Conservation (phyloP, 2,888 invertebrate genomes). For the Heteropelma amictum region DNA sequence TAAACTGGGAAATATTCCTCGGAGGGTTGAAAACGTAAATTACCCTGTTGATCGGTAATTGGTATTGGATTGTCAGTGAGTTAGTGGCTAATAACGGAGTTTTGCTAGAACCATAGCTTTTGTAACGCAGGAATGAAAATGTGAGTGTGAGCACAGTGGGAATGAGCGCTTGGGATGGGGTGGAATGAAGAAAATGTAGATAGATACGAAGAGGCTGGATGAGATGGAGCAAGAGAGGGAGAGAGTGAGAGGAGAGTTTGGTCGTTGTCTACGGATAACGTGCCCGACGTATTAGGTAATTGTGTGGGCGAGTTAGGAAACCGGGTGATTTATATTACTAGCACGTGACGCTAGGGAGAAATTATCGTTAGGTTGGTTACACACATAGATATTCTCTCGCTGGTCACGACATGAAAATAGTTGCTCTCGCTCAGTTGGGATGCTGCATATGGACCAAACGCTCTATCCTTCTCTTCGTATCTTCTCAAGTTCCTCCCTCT, state of each 20-base stretch:
- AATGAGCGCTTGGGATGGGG: constrained; percentile 10
- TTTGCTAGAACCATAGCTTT: constrained; percentile 40
- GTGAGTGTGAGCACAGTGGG: constrained; percentile 28
- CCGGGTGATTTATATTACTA: constrained; percentile 74
- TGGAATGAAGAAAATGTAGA: constrained; percentile 38
- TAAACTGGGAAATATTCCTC: constrained; percentile 14
- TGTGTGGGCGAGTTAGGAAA: constrained; percentile 66
- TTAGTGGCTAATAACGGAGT: constrained; percentile 59
- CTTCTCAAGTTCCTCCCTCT: constrained; percentile 1
- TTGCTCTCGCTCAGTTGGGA: constrained; percentile 6
- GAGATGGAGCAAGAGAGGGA: constrained; percentile 42
- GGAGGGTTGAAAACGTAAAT: constrained; percentile 27
- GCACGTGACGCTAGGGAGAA: constrained; percentile 73
- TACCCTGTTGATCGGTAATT: constrained; percentile 64
- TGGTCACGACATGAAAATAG: constrained; percentile 23
- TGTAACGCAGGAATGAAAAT: constrained; percentile 21
- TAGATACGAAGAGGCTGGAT: constrained; percentile 32
- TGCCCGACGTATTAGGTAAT: constrained; percentile 73
- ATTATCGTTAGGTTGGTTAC: constrained; percentile 72
- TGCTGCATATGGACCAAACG: constrained; percentile 8
- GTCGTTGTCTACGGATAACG: constrained; percentile 66
- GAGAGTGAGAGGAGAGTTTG: constrained; percentile 44
- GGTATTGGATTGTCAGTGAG: constrained; percentile 65
- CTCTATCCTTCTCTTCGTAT: constrained; percentile 4
- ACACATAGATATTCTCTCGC: constrained; percentile 15